Base-by-base conservation (phyloP, 2,113 vertebrate genomes). In the Daboia siamensis region DNA sequence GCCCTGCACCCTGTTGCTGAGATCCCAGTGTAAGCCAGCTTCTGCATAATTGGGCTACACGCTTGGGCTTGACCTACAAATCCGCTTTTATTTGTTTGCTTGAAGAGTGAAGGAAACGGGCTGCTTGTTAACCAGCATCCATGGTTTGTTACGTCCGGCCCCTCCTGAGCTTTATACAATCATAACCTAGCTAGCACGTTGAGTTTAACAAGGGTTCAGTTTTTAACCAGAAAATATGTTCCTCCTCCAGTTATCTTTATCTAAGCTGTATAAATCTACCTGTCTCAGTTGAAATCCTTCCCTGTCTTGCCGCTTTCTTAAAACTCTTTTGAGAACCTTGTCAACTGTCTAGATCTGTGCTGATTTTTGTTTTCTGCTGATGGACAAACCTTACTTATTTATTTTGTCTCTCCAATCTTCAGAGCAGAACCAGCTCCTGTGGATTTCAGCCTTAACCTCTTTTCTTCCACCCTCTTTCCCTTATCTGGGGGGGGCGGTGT, bases 221-320 rank as follows among this genome's bases (percentile, higher is more conserved):
- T 21, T 7, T 52, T 90, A 91, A 52, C 57, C 90, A 92, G 86
- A 93, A 93, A 93, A 93, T 91, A 90, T 93, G 92, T 95, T 89
- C 86, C 9, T 93, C 93, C 90, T 95, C 21, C 91, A 0, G 26
- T 13, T 39, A 23, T 24, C 26, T 48, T 84, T 44, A 15, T 48
- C 24, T 29, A 1, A 2, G 33, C 33, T 93, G 92, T 95, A 94
- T 95, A 95, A 96, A 93, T 59, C 1, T 44, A 11, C 87, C 93
- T n/a, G 90, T 90, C 95, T 90, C 92, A 21, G 69, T 94, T 55
- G 11, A 69, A 51, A 91, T 91, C 69, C 85, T 91, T 91, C 89
- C 88, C 94, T 94, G 91, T 91, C 92, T 51, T 29, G 12, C 5
- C 8, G 55, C 87, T 29, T 84, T 94, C 88, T 88, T 90, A 90